Base-by-base conservation (phyloP, 2,113 vertebrate species). In the Oreochromis aureus region DNA sequence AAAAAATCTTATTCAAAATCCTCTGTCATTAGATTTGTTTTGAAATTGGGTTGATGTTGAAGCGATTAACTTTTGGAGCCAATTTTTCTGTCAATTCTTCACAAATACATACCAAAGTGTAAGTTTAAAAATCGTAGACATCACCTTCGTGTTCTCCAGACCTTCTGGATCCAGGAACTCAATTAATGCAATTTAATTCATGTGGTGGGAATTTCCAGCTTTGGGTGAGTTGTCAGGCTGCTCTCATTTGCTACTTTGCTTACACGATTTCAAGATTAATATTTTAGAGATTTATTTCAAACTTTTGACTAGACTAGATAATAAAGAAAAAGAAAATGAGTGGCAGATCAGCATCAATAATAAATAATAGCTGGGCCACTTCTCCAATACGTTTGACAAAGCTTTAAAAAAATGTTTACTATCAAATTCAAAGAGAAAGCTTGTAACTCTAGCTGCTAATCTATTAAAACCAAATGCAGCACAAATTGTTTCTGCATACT, bases 261-360 rank as follows among this genome's bases (percentile, higher is more conserved):
- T 73, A 46, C 66, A 46, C 2, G 3, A 46, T 73, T 27, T 73
- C 22, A 73, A 46, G n/a, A 1, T 73, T 5, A 73, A 73, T 10
- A 6, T 16, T 18, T 73, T 41, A 46, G 39, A 27, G n/a, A 41
- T 71, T 46, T 16, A 69, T 39, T 69, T 69, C 66, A 71, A 24
- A 71, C n/a, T 16, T 46, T 6, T 44, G 39, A 71, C 12, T 0
- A 66, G 61, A 0, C 12, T 22, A 44, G 39, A 71, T 44, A 6
- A 27, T 15, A 71, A 71, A 44, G 13, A 71, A 24, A 71, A 0
- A 71, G 36, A 27, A 16, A 71, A 44, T 4, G n/a, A 27, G 39
- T 9, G 22, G 13, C 22, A 46, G 22, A 0, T 27, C 22, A 0
- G 12, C 13, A 46, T 73, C 66, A 46, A 0, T 27, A 46, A 73